Evolutionary conservation across 2,797 vertebrate species (phyloP).

Genomic region (Yasuhikotakia modesta): DNA sequence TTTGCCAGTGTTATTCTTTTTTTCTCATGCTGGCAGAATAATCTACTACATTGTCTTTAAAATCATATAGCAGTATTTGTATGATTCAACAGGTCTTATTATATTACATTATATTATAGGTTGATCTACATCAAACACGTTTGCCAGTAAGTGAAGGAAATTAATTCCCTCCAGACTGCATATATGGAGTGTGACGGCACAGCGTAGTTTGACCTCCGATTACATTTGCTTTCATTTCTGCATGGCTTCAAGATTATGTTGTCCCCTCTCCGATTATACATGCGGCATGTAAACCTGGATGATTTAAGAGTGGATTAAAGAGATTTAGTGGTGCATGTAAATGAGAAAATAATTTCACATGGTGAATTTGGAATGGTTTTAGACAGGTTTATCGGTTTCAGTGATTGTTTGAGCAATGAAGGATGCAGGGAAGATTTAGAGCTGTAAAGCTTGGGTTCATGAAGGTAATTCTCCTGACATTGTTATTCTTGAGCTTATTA

Average conservation of each 20-base stretch:
- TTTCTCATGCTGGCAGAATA: too few species aligned
- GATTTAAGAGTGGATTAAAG: constrained; percentile 45
- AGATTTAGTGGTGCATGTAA: constrained; percentile 38
- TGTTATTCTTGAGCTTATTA: constrained; percentile 58
- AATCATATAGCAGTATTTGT: too few species aligned
- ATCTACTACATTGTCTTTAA: not conserved
- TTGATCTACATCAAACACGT: not conserved
- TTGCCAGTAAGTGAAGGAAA: not conserved
- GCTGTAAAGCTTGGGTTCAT: constrained; percentile 20
- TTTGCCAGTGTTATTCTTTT: too few species aligned
- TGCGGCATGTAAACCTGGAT: constrained; percentile 27
- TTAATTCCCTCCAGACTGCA: not conserved
- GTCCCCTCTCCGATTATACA: constrained; percentile 8
- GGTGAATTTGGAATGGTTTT: constrained; percentile 38
- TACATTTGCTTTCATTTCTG: constrained; percentile 41
- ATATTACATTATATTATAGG: too few species aligned
- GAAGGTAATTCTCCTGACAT: constrained; percentile 56
- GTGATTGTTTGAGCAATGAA: constrained; percentile 52
- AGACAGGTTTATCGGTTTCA: constrained; percentile 40
- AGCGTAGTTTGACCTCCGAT: constrained; percentile 40
- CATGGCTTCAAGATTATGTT: constrained; percentile 23
- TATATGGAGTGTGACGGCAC: not conserved
- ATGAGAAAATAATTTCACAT: constrained; percentile 12
- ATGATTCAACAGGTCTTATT: too few species aligned
- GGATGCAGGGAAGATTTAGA: constrained; percentile 41